These are phyloP conservation scores for Sitta carolinensis DNA, from an alignment of 2,797 vertebrate species.

Conservation along the genomic window DNA sequence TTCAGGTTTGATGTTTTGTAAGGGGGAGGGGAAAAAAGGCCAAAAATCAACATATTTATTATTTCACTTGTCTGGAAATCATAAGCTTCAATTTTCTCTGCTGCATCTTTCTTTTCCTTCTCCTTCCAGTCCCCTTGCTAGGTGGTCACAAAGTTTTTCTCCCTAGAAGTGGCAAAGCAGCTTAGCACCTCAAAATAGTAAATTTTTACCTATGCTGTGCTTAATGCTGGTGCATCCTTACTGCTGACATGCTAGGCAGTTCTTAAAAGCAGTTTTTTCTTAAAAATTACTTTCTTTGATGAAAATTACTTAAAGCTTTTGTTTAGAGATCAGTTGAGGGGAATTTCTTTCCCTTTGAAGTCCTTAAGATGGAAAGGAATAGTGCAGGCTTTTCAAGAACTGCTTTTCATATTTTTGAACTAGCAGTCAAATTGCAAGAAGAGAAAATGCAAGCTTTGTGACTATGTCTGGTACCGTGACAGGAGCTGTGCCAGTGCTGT, in stretches of 20 bases:
- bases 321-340: background rate
- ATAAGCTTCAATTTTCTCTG: background rate
- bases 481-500: background rate
- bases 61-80: background rate
- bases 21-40: fast-evolving
- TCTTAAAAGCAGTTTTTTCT: background rate
- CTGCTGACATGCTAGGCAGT: background rate
- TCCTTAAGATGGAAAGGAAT: background rate
- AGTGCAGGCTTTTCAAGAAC: slow-evolving; percentile 15
- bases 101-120: background rate
- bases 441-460: background rate
- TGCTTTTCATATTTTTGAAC: slow-evolving; percentile 23
- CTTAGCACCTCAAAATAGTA: background rate
- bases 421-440: background rate
- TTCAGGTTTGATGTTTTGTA: background rate
- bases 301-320: background rate
- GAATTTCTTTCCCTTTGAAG: slow-evolving; percentile 23
- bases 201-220: background rate
- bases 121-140: background rate
- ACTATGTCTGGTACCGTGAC: background rate
- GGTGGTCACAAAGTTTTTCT: background rate
- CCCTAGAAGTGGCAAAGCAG: background rate
- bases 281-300: background rate
- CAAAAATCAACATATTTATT: background rate
- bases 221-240: background rate